Evolutionary conservation across 2,113 vertebrate genomes (phyloP).

Genomic region (Scartelaos histophorus): DNA sequence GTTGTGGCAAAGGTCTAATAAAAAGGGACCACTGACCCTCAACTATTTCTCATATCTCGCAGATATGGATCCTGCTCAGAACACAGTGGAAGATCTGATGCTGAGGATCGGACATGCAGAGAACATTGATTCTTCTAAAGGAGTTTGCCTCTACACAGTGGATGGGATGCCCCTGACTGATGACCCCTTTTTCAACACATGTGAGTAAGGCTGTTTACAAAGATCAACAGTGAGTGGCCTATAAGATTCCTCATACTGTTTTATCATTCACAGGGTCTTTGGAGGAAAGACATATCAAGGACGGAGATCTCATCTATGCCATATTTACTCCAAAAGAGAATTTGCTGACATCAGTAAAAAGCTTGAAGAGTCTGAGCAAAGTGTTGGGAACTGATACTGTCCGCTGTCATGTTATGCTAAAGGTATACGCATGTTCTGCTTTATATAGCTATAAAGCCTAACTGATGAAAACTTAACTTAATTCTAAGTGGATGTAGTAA

Average conservation of each 20-base stretch:
- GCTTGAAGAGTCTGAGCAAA: accelerated
- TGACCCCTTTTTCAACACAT: constrained; percentile 67
- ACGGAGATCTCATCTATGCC: constrained; percentile 48
- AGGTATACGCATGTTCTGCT: constrained; percentile 22
- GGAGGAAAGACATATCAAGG: constrained; percentile 56
- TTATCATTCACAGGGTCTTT: constrained; percentile 48
- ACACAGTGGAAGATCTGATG: constrained; percentile 63
- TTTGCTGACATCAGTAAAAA: background rate
- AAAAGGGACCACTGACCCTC: too few relatives aligned
- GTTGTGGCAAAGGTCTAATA: too few relatives aligned
- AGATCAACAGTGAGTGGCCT: background rate
- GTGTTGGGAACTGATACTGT: constrained; percentile 8
- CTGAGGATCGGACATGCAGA: constrained; percentile 44
- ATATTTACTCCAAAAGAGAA: constrained; percentile 62
- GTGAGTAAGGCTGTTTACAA: constrained; percentile 33
- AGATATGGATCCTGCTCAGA: constrained; percentile 61
- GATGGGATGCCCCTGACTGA: constrained; percentile 61
- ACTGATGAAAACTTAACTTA: too few relatives aligned
- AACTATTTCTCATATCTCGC: background rate
- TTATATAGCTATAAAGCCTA: too few relatives aligned
- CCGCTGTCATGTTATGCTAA: constrained; percentile 60
- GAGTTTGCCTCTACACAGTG: constrained; percentile 51
- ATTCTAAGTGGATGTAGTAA: too few relatives aligned
- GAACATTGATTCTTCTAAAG: background rate
- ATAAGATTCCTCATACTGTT: background rate